Conservation (phyloP, 2,888 invertebrate genomes). For the Augiades crinisus region DNA sequence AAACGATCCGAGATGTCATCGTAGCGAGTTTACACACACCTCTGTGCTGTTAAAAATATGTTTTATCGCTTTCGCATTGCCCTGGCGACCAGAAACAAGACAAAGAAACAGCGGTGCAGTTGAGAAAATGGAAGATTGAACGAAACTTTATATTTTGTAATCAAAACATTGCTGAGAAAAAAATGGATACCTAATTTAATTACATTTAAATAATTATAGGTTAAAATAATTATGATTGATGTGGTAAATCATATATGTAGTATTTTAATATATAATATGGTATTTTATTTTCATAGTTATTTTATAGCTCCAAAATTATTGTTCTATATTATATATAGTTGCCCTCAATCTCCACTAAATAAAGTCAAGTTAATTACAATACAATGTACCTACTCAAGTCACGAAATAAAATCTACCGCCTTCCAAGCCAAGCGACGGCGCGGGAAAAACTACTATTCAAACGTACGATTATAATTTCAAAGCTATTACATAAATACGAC, state of each 20-base stretch:
- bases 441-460: background rate
- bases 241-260: no score
- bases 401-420: background rate
- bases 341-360: no score
- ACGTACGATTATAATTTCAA: background rate
- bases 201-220: no score
- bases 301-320: no score
- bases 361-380: no score
- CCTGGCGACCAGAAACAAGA: slow-evolving; percentile 12
- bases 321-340: no score
- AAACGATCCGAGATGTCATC: slow-evolving; percentile 69
- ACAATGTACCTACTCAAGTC: background rate
- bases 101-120: slow-evolving; percentile 34
- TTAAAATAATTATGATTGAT: no score
- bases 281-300: no score
- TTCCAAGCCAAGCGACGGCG: background rate
- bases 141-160: no score
- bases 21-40: slow-evolving; percentile 55
- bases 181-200: no score
- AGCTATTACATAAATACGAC: slow-evolving; percentile 1
- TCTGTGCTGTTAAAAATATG: slow-evolving; percentile 50
- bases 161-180: no score
- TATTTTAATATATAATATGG: no score
- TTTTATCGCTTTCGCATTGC: slow-evolving; percentile 48
- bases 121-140: background rate